Percentiles rank a stretch among this genome's conserved stretches.
Evolutionary conservation across 2,797 vertebrate species (phyloP).

Genomic region (Phrynocephalus forsythii): DNA sequence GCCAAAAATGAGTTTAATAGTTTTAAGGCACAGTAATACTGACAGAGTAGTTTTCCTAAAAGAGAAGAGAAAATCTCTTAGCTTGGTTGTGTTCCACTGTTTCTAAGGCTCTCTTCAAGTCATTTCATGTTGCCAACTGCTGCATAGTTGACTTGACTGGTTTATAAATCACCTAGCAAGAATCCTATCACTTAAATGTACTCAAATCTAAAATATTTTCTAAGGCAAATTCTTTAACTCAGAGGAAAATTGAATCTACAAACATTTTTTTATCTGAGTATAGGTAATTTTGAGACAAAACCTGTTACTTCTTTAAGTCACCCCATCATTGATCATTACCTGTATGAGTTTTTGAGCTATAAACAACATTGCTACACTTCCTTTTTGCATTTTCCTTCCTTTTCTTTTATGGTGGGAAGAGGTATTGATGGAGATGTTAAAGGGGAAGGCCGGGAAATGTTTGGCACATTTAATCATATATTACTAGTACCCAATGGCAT

Average conservation of each 20-base stretch:
- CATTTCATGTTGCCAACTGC: background rate
- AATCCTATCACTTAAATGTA: background rate
- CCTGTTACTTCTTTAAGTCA: background rate
- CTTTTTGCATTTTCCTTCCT: background rate
- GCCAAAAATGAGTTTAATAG: no score
- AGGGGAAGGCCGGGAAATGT: conserved; percentile 30
- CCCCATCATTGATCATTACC: background rate
- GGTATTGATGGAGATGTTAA: background rate
- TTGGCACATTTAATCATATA: conserved; percentile 34
- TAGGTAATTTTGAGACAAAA: background rate
- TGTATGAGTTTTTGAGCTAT: background rate
- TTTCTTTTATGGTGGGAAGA: background rate
- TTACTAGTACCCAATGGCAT: conserved; percentile 30
- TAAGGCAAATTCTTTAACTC: background rate
- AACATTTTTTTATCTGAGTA: background rate
- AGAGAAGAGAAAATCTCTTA: no score
- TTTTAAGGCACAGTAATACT: no score
- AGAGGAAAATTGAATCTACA: background rate
- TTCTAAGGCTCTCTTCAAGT: background rate
- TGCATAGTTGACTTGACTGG: background rate
- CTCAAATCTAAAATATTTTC: conserved; percentile 3
- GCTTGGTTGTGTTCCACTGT: background rate
- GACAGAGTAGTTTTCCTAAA: no score
- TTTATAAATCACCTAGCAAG: background rate
- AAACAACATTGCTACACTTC: background rate